Conservation (phyloP, 2,797 vertebrate species). For the Gouania willdenowi region DNA sequence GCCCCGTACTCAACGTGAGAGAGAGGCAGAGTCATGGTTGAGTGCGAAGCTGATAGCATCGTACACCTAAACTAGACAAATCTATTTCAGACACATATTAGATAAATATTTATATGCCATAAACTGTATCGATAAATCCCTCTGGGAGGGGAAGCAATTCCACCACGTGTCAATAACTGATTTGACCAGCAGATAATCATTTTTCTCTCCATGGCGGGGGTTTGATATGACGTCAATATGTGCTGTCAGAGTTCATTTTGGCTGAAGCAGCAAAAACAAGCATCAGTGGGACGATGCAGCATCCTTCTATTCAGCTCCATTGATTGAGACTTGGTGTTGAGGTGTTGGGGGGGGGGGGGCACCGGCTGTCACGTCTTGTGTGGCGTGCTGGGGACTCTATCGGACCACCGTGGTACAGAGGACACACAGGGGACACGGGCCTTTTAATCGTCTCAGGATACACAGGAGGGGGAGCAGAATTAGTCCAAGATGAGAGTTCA, state of each 20-base stretch:
- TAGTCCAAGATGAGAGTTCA: constrained; percentile 70
- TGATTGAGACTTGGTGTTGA: constrained; percentile 45
- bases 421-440: constrained; percentile 74
- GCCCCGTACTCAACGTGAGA: constrained; percentile 26
- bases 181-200: constrained; percentile 92
- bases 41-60: constrained; percentile 42
- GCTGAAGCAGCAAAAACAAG: constrained; percentile 49
- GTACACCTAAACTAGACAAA: constrained; percentile 76
- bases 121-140: constrained; percentile 92
- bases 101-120: constrained; percentile 97
- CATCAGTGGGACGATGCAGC: constrained; percentile 49
- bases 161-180: constrained; percentile 94
- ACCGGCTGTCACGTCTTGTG: constrained; percentile 49
- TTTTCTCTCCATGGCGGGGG: constrained; percentile 78
- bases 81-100: constrained; percentile 92
- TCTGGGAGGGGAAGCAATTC: constrained; percentile 82
- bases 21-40: constrained; percentile 59
- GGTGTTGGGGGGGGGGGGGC: constrained; percentile 36
- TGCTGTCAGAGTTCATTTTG: constrained; percentile 80
- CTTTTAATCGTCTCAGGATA: constrained; percentile 82
- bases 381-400: constrained; percentile 50
- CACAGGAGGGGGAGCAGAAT: constrained; percentile 69
- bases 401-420: constrained; percentile 71
- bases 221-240: constrained; percentile 86
- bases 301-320: constrained; percentile 60